Percentiles rank a stretch among this genome's conserved stretches.
Conservation (phyloP, 2,888 invertebrate genomes). For the Sesia bembeciformis region DNA sequence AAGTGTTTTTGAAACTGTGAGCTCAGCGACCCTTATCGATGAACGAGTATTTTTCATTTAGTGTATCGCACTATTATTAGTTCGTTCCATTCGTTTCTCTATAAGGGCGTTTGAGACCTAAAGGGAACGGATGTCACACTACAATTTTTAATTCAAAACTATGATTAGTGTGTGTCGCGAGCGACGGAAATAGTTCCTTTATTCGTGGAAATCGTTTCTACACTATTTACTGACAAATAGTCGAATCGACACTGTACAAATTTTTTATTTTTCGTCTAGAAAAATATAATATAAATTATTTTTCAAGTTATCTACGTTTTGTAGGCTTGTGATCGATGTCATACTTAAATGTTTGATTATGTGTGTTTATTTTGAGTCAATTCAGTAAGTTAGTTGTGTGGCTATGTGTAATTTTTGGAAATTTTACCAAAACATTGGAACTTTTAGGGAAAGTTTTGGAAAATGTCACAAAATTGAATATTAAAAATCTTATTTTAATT, state of each 20-base stretch:
- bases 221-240: not conserved
- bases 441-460: no score
- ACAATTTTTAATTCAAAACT: constrained; percentile 60
- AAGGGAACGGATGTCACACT: constrained; percentile 43
- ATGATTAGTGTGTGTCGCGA: constrained; percentile 51
- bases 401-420: no score
- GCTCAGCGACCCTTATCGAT: constrained; percentile 28
- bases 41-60: constrained; percentile 5
- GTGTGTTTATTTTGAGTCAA: not conserved
- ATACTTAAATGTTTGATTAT: not conserved
- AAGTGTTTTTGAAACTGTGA: no score
- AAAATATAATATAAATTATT: not conserved
- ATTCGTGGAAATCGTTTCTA: constrained; percentile 3
- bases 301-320: not conserved
- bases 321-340: not conserved
- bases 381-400: not conserved
- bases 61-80: not conserved
- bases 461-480: no score
- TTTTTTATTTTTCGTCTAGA: not conserved
- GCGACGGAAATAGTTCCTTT: constrained; percentile 20
- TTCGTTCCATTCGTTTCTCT: constrained; percentile 15
- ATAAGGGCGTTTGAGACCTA: constrained; percentile 24
- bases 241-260: constrained; percentile 8
- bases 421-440: no score
- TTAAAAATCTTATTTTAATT: no score